Base-by-base conservation (phyloP, 2,888 invertebrate genomes). In the Eupsilia transversa region DNA sequence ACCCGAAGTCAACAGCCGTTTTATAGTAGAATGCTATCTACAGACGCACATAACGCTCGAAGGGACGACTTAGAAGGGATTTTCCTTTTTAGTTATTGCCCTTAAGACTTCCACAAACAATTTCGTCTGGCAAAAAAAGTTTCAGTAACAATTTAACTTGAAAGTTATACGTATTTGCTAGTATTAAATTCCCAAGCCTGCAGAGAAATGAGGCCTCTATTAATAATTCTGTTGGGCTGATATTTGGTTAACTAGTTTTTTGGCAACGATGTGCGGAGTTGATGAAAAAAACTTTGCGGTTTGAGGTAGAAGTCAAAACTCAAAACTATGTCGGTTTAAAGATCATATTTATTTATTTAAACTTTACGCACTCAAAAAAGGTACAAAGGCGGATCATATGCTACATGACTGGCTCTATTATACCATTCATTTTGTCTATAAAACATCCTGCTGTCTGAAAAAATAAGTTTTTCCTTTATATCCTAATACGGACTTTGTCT, bases 11-110 rank as follows among this genome's bases (percentile, higher is more conserved):
- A 87, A 86, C 82, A 88, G 49, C 88, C 87, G 84, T 85, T 89
- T 89, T 89, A 88, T 86, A 57, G 77, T 72, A 70, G 83, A 71
- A 76, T 71, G 87, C 86, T 89, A 90, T 90, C 91, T 88, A 74
- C 75, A 79, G 83, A 85, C 83, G 87, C 74, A 82, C 89, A 87
- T 91, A 91, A 91, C 87, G 85, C 87, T 74, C 77, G 74, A 74
- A 85, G 88, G 88, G 81, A 79, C 70, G 87, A 87, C 87, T 91
- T 87, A 87, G 74, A 85, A 85, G 80, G 86, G 88, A 87, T 88
- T 88, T 88, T 86, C 80, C 72, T 43, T 87, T 86, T 87, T 87
- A 88, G 83, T 86, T 89, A 91, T 90, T 89, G 84, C 88, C 80
- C 75, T 80, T 74, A 84, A 87, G 83, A 86, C 79, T 86, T 88